Conservation (phyloP, 2,113 vertebrate genomes). For the Salvelinus fontinalis region DNA sequence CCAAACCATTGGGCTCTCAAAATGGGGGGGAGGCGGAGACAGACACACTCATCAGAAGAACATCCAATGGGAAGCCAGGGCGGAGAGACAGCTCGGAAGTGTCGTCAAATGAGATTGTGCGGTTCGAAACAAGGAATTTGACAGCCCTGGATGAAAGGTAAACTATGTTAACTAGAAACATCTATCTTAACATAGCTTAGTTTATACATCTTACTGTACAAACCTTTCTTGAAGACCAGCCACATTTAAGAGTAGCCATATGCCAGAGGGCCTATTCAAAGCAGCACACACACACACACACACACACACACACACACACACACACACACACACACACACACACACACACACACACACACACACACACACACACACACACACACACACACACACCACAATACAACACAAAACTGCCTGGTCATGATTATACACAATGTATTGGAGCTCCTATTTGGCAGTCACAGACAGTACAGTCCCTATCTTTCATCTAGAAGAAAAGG, state of each 20-base stretch:
- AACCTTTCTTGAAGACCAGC: too few species aligned
- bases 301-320: neutral
- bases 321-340: too few species aligned
- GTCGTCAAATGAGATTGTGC: slow-evolving; percentile 47
- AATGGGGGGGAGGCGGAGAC: slow-evolving; percentile 25
- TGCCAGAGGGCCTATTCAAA: neutral
- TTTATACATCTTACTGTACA: neutral
- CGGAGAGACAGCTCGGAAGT: slow-evolving; percentile 61
- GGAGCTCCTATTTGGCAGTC: too few species aligned
- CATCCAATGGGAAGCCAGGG: slow-evolving; percentile 47
- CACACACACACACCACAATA: neutral
- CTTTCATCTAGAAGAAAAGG: neutral
- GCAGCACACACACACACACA: neutral
- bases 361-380: neutral
- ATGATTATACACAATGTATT: too few species aligned
- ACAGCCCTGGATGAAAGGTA: slow-evolving; percentile 76
- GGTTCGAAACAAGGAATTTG: slow-evolving; percentile 46
- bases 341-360: too few species aligned
- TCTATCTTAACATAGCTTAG: neutral
- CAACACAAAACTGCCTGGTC: too few species aligned
- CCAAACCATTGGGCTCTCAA: neutral
- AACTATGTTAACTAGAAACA: slow-evolving; percentile 10
- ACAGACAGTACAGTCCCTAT: neutral
- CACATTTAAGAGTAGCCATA: neutral
- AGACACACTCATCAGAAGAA: slow-evolving; percentile 34